phyloP scores from a whole-genome alignment of 2,113 vertebrate species.

The Pavo muticus region DNA sequence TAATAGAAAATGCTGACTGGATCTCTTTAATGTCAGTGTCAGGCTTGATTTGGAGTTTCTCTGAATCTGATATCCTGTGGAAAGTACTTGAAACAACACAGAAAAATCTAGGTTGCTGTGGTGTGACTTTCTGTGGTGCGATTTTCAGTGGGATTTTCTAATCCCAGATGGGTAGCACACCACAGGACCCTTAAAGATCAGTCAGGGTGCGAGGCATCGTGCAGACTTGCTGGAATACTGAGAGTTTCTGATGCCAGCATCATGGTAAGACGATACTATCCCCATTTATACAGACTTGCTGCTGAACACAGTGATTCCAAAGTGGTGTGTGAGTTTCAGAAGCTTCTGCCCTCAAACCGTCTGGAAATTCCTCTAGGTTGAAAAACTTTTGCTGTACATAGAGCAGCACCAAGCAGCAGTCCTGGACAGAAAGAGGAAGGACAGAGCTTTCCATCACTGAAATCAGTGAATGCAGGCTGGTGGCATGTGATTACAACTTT shows the following conservation, averaged over 20 bases:
- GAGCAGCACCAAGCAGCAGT: neutral
- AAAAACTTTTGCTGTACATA: fast-evolving
- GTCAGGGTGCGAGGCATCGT: neutral
- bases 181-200: neutral
- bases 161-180: fast-evolving
- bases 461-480: neutral
- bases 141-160: neutral
- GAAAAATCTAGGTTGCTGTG: neutral
- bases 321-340: neutral
- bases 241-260: neutral
- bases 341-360: neutral
- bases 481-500: neutral
- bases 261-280: neutral
- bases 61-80: neutral
- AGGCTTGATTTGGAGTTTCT: constrained; percentile 1
- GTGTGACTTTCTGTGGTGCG: neutral
- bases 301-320: neutral
- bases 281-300: neutral
- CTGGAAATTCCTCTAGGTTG: neutral
- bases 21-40: neutral
- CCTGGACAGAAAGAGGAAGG: neutral
- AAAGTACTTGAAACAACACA: neutral
- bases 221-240: no score
- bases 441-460: neutral
- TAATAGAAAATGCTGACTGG: constrained; percentile 12